Evolutionary conservation across 35 echinoderm and acorn worm species (phyloP), one percentile per base, ranked within the genome.

Genomic region (Eucidaris tribuloides): DNA sequence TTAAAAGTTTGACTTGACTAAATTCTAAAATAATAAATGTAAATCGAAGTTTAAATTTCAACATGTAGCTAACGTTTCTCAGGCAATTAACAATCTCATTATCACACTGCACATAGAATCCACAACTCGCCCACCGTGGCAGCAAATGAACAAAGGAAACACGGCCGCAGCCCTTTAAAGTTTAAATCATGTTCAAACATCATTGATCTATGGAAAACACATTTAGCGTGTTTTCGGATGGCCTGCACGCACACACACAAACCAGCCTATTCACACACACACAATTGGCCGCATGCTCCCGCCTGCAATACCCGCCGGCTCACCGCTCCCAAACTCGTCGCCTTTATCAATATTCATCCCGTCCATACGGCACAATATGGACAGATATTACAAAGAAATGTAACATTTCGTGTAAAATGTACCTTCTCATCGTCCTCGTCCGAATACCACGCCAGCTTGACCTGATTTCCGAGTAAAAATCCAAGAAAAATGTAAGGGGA

Each of bases 141-240:
- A n/a, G n/a, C n/a, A n/a, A n/a, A n/a, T n/a, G n/a, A n/a, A n/a
- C n/a, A n/a, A n/a, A n/a, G n/a, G n/a, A n/a, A n/a, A n/a, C n/a
- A n/a, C n/a, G n/a, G n/a, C n/a, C n/a, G 68, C 68, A 40, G 33
- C 68, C 68, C 68, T 74, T 74, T 74, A 74, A 74, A 74, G 35
- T 74, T 74, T 74, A 74, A 74, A 74, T 74, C 68, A 44, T 74
- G 68, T 41, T 74, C 44, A 74, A 74, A 74, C 68, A 74, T 74
- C 68, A 74, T 74, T 74, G 22, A 42, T 64, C 9, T 23, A 40
- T 42, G 68, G 37, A 42, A 74, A 74, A 74, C 68, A 74, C 66
- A 74, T 74, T 43, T 32, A 30, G 29, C 66, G 48, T 11, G 48
- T n/a, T n/a, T 52, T 9, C 9, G n/a, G n/a, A n/a, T 52, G n/a